These are phyloP conservation scores for Grammomys surdaster DNA, from an alignment of 2,113 vertebrate genomes.

Conservation along the genomic window DNA sequence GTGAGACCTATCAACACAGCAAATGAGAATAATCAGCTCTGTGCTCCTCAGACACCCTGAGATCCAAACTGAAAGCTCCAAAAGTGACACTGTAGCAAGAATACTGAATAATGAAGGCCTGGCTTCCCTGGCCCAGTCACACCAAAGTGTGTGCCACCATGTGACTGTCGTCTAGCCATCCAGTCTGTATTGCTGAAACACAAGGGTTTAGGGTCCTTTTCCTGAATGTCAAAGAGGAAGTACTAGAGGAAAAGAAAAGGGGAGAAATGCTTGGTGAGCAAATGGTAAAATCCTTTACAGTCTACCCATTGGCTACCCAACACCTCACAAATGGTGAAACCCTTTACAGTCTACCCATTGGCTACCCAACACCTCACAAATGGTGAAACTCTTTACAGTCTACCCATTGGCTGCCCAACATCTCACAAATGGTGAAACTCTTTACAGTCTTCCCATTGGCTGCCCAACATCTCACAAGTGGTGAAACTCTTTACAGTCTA, in stretches of 20 bases:
- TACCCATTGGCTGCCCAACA: background rate
- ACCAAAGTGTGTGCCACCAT: background rate
- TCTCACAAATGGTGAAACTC: background rate
- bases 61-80: background rate
- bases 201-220: background rate
- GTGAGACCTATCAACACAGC: background rate
- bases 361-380: too few relatives aligned
- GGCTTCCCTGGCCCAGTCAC: background rate
- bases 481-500: background rate
- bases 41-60: background rate
- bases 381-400: too few relatives aligned
- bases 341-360: too few relatives aligned
- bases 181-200: background rate
- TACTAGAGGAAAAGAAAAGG: background rate
- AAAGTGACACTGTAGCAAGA: background rate
- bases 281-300: background rate
- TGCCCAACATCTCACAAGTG: background rate
- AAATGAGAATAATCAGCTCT: background rate
- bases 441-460: background rate
- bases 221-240: background rate
- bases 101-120: background rate
- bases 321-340: background rate
- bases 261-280: background rate
- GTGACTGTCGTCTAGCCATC: background rate
- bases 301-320: background rate